These are phyloP conservation scores for Scophthalmus maximus DNA, from an alignment of 2,113 vertebrate genomes.

Conservation along the genomic window DNA sequence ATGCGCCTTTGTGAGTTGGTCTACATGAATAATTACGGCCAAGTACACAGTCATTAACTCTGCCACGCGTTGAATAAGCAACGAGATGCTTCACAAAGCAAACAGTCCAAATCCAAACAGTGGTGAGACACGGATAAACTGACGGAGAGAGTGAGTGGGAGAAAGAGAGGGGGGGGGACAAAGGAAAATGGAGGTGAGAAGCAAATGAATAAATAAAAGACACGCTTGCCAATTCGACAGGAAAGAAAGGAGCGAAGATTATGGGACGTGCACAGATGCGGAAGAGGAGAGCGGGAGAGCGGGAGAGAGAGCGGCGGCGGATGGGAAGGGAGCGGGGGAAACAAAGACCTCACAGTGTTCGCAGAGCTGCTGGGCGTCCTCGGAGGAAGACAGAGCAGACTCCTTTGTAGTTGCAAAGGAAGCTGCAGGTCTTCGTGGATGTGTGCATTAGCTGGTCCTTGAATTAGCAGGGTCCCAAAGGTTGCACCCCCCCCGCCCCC, in stretches of 20 bases:
- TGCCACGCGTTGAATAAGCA: conserved; percentile 38
- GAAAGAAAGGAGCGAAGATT: conserved; percentile 59
- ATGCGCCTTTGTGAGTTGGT: conserved; percentile 9
- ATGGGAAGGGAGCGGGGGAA: conserved; percentile 44
- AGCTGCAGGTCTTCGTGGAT: conserved; percentile 73
- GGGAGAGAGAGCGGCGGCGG: conserved; percentile 31
- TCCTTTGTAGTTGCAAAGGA: conserved; percentile 73
- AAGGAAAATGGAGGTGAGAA: conserved; percentile 35
- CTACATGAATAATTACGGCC: conserved; percentile 43
- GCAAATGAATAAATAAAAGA: conserved; percentile 67
- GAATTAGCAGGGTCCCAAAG: conserved; percentile 65
- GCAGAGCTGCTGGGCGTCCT: conserved; percentile 75
- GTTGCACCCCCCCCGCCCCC: conserved; percentile 32
- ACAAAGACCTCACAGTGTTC: conserved; percentile 75
- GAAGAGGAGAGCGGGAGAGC: conserved; percentile 53
- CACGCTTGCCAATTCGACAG: conserved; percentile 42
- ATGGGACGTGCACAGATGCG: conserved; percentile 64
- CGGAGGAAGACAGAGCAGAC: conserved; percentile 65
- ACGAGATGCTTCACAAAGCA: conserved; percentile 39
- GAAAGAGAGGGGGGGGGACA: not conserved
- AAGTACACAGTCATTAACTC: conserved; percentile 61
- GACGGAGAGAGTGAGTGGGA: conserved; percentile 14
- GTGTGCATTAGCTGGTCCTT: conserved; percentile 68
- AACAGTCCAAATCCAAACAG: conserved; percentile 51
- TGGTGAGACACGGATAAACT: conserved; percentile 32